These are phyloP conservation scores for Cervus canadensis DNA, from an alignment of 2,113 vertebrate species.

Conservation along the genomic window DNA sequence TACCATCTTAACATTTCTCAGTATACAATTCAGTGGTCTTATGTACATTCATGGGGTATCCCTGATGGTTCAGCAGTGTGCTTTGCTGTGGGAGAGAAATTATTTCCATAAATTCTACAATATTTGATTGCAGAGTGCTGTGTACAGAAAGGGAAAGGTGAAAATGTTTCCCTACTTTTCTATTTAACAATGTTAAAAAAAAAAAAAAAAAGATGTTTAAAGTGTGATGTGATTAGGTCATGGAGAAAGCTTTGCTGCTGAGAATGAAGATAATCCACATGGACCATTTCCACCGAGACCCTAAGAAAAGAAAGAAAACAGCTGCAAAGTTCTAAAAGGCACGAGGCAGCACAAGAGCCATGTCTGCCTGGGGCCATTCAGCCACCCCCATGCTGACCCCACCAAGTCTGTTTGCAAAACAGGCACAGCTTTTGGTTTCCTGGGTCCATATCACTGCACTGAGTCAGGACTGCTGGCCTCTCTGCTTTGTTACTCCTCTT, in stretches of 20 bases:
- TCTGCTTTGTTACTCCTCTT: background rate
- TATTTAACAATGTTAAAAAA: background rate
- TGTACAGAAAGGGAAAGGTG: background rate
- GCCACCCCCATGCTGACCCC: rapidly evolving
- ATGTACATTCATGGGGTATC: background rate
- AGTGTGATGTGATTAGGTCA: background rate
- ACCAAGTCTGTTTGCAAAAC: too few species aligned
- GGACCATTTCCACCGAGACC: background rate
- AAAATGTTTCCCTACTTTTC: background rate
- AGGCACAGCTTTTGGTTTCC: background rate
- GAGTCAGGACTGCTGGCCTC: background rate
- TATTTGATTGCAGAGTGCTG: background rate
- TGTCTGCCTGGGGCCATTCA: rapidly evolving
- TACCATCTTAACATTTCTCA: background rate
- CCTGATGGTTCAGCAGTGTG: background rate
- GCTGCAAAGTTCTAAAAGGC: background rate
- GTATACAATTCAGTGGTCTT: too few species aligned
- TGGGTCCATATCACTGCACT: background rate
- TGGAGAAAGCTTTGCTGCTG: background rate
- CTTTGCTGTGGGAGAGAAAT: background rate
- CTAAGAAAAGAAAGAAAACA: background rate
- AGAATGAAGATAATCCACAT: background rate
- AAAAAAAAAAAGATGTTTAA: background rate
- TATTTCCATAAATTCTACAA: slow-evolving; percentile 23
- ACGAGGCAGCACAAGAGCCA: rapidly evolving